A percentile compares a stretch with the other conserved stretches of the same genome.
Evolutionary conservation across 2,797 vertebrate genomes (phyloP).

Genomic region (Clarias pachynema): DNA sequence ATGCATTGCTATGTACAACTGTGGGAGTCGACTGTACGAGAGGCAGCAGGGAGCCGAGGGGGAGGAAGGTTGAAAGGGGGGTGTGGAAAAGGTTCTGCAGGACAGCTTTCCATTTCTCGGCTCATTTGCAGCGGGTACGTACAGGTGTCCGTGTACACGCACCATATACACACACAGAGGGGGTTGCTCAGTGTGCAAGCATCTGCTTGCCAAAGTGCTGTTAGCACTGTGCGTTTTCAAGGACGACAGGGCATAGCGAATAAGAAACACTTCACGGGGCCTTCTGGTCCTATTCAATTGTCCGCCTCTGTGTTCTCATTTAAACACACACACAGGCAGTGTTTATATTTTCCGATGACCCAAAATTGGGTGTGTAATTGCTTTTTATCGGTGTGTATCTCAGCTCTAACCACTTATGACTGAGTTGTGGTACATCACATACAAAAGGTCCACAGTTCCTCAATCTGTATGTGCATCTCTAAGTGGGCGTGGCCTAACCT

Average conservation of each 20-base stretch:
- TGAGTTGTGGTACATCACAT: neutral
- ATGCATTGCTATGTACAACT: neutral
- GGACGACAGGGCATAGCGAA: conserved; percentile 39
- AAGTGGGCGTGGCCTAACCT: neutral
- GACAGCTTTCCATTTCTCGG: conserved; percentile 57
- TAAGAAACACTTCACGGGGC: conserved; percentile 12
- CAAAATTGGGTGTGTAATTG: neutral
- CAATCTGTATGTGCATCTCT: neutral
- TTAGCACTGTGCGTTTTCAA: conserved; percentile 44
- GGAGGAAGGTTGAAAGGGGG: conserved; percentile 5
- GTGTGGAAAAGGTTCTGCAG: conserved; percentile 33
- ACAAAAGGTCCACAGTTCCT: neutral
- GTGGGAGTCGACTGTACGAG: conserved; percentile 6
- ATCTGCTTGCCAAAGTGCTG: conserved; percentile 49
- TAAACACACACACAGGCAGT: neutral
- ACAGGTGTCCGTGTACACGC: conserved; percentile 45
- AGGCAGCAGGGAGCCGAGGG: conserved; percentile 16
- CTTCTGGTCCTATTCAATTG: conserved; percentile 8
- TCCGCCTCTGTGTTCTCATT: neutral
- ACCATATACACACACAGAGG: neutral
- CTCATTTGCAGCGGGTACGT: conserved; percentile 54
- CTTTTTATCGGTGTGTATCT: neutral
- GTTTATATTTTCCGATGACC: neutral
- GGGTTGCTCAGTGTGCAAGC: conserved; percentile 39
- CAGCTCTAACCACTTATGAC: neutral